These are phyloP conservation scores for Selene dorsalis DNA, from an alignment of 2,797 vertebrate species.

Conservation along the genomic window DNA sequence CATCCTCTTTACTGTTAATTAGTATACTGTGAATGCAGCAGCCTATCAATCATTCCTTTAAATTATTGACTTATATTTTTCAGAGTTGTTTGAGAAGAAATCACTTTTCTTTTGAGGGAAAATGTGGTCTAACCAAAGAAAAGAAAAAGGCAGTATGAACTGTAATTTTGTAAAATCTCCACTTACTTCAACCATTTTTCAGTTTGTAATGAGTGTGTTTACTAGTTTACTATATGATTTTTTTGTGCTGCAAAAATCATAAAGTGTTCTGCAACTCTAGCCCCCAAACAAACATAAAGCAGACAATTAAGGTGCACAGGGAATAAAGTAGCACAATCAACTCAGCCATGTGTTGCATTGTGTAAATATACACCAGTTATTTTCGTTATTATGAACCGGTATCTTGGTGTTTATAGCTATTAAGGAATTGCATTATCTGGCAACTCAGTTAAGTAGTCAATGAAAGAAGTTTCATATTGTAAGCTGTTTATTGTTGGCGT, in stretches of 20 bases:
- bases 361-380: neutral
- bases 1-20: neutral
- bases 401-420: constrained; percentile 12
- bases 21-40: too few species aligned
- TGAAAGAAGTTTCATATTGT: constrained; percentile 12
- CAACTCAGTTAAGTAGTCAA: constrained; percentile 24
- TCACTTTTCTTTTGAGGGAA: neutral
- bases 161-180: neutral
- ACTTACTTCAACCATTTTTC: neutral
- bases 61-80: neutral
- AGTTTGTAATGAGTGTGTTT: neutral
- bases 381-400: neutral
- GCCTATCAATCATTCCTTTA: too few species aligned
- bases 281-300: neutral
- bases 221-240: too few species aligned
- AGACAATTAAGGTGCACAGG: neutral
- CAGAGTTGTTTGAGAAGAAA: neutral
- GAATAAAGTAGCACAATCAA: neutral
- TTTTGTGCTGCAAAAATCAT: neutral
- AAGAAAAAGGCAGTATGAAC: neutral
- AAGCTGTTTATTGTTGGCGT: constrained; percentile 25
- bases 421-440: neutral
- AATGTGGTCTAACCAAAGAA: neutral
- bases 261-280: neutral
- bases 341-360: neutral